Evolutionary conservation across 2,797 vertebrate genomes (phyloP).

Genomic region (Enteromius thamalakanensis): DNA sequence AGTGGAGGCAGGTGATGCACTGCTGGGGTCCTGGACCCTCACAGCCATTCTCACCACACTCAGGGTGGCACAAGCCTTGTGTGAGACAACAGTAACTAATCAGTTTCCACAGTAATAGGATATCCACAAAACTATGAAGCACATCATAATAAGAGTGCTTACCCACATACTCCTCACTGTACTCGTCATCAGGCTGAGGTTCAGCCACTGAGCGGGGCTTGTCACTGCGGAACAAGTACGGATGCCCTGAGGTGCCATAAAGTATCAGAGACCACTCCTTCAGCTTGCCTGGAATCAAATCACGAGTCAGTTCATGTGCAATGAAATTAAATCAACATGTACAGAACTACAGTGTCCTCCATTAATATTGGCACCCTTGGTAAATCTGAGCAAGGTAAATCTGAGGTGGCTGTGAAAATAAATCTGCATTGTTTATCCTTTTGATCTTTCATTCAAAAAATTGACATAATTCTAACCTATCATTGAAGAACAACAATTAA

Average conservation of each 20-base stretch:
- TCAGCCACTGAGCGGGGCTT: constrained; percentile 83
- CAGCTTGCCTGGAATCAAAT: constrained; percentile 85
- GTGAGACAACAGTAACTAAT: constrained; percentile 49
- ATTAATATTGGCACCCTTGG: too few relatives aligned
- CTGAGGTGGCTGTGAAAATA: too few relatives aligned
- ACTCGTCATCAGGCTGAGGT: constrained; percentile 70
- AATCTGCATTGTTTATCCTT: too few relatives aligned
- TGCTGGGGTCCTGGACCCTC: constrained; percentile 96
- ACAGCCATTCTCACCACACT: constrained; percentile 94
- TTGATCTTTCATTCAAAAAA: too few relatives aligned
- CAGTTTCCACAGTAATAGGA: constrained; percentile 8
- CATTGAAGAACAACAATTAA: too few relatives aligned
- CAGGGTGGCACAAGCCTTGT: constrained; percentile 90
- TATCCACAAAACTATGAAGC: not conserved
- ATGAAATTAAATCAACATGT: too few relatives aligned
- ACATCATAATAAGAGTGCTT: constrained; percentile 19
- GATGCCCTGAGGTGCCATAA: constrained; percentile 94
- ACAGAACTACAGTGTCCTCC: too few relatives aligned
- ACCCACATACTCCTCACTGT: constrained; percentile 81
- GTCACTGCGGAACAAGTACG: constrained; percentile 86
- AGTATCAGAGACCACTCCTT: constrained; percentile 98
- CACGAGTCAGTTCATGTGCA: not conserved
- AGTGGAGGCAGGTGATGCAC: constrained; percentile 95
- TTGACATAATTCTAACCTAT: too few relatives aligned
- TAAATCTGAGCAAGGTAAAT: too few relatives aligned